Evolutionary conservation across 2,797 vertebrate genomes (phyloP).

Genomic region (Oophaga sylvatica): DNA sequence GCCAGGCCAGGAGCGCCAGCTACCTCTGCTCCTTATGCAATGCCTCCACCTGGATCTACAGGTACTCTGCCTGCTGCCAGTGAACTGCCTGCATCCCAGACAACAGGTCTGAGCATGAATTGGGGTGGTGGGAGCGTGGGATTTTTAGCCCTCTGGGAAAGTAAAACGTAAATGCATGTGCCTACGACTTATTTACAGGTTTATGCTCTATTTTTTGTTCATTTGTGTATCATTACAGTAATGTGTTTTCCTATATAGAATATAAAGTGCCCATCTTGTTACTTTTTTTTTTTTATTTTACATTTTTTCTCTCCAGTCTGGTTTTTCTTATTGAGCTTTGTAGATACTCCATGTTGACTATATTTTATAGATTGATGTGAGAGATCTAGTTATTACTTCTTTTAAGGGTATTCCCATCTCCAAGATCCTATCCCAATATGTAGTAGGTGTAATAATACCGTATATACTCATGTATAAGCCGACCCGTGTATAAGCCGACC

Average conservation of each 20-base stretch:
- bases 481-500: too few relatives aligned
- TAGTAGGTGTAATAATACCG: too few relatives aligned
- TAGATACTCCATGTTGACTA: neutral
- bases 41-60: conserved; percentile 85
- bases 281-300: too few relatives aligned
- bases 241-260: neutral
- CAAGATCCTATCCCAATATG: too few relatives aligned
- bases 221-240: neutral
- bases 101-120: conserved; percentile 84
- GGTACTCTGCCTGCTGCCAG: conserved; percentile 91
- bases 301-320: too few relatives aligned
- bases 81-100: conserved; percentile 85
- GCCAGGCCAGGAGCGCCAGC: conserved; percentile 90
- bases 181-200: neutral
- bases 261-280: neutral
- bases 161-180: conserved; percentile 8
- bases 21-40: conserved; percentile 80
- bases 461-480: too few relatives aligned
- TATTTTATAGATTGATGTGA: neutral
- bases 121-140: conserved; percentile 39
- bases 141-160: too few relatives aligned
- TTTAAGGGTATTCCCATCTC: too few relatives aligned
- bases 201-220: neutral
- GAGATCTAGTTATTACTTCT: too few relatives aligned
- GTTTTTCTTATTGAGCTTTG: neutral